Conservation (phyloP, 2,888 invertebrate species). For the Cantharis rufa region DNA sequence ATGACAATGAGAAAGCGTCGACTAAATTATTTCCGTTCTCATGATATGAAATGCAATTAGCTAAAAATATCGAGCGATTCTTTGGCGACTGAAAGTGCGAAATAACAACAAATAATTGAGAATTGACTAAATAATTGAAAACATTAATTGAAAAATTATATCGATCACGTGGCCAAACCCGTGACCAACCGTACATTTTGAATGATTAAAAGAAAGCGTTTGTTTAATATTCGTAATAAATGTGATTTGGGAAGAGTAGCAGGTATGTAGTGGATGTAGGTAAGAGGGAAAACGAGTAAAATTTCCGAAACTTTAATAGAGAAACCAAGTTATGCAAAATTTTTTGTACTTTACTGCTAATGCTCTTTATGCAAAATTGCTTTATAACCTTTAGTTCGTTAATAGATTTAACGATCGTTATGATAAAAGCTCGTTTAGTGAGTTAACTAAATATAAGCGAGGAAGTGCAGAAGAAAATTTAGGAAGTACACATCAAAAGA, state of each 20-base stretch:
- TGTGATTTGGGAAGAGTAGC: background rate
- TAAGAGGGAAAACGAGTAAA: background rate
- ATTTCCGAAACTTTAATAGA: conserved; percentile 20
- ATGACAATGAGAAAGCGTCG: background rate
- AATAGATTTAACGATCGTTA: conserved; percentile 24
- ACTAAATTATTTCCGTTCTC: background rate
- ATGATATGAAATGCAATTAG: background rate
- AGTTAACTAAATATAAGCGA: conserved; percentile 17
- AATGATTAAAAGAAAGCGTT: background rate
- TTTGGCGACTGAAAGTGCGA: background rate
- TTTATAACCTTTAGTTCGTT: conserved; percentile 9
- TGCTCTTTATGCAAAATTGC: conserved; percentile 21
- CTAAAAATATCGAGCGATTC: background rate
- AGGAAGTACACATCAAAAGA: conserved; percentile 14
- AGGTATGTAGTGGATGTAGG: background rate
- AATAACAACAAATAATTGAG: background rate
- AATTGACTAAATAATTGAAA: no score
- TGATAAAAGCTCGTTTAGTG: conserved; percentile 25
- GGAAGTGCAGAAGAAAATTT: conserved; percentile 13
- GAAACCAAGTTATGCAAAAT: conserved; percentile 12
- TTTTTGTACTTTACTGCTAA: conserved; percentile 27
- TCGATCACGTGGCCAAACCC: no score
- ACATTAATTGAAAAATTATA: background rate
- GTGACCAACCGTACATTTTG: background rate
- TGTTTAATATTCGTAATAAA: background rate